Evolutionary conservation across 2,797 vertebrate species (phyloP), one percentile per base, ranked within the genome.

Genomic region (Sphenodon punctatus): DNA sequence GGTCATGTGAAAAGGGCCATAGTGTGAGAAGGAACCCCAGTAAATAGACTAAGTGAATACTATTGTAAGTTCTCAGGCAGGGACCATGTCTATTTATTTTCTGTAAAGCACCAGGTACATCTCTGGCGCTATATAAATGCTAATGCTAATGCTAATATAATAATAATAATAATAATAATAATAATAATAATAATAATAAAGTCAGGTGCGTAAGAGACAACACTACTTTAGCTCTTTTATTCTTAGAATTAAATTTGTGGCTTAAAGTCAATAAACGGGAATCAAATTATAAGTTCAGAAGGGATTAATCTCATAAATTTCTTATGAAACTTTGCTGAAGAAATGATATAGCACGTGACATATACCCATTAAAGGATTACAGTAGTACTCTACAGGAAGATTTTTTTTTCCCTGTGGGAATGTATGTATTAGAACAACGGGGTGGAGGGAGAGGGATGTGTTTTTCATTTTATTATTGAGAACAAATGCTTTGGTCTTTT

Each of bases 281-380:
- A 86, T 72, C 84, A 82, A 86, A 74, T 6, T 53, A 5, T 75
- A 68, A 71, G 32, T 67, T 78, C 20, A 89, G 78, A 93, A 67
- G 5, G 34, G 46, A 85, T 87, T 84, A 80, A 87, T 92, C 90
- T 90, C 77, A 82, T 53, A 85, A 64, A 88, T 15, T 66, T 85
- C 84, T 88, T 65, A n/a, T n/a, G n/a, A 79, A 88, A 60, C n/a
- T n/a, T 67, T 53, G 34, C 23, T 82, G 78, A 82, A 71, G 23
- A 69, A 90, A 77, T 42, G n/a, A 84, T 75, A 70, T 42, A 19
- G 76, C 69, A 84, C 11, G 8, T 81, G 80, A 89, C 78, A 71
- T 25, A 67, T n/a, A n/a, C 70, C 81, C 30, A 71, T 76, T 89
- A 85, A 89, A 84, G 19, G 7, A 46, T 69, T 75, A 56, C 34